These are phyloP conservation scores for Microdon myrmicae DNA, from an alignment of 2,888 invertebrate genomes.

Conservation along the genomic window DNA sequence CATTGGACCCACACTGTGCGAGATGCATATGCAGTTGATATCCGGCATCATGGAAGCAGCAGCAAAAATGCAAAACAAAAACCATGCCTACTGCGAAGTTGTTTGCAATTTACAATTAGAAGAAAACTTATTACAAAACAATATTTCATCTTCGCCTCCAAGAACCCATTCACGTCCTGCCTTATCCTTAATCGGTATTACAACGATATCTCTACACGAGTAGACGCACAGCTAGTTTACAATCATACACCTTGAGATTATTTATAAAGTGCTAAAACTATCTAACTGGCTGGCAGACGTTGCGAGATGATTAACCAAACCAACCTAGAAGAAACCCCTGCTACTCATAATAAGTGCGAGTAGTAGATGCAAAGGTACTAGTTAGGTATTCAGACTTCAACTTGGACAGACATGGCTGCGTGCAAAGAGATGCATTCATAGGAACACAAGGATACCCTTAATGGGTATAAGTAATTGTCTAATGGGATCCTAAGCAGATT, in stretches of 20 bases:
- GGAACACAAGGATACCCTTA: conserved; percentile 43
- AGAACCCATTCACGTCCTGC: not conserved
- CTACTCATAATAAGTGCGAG: no score
- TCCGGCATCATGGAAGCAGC: conserved; percentile 17
- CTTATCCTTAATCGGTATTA: conserved; percentile 6
- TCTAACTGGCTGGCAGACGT: conserved; percentile 20
- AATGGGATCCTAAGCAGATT: conserved; percentile 47
- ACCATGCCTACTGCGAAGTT: no score
- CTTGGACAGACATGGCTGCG: not conserved
- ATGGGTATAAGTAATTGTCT: conserved; percentile 51
- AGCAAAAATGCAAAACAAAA: conserved; percentile 37
- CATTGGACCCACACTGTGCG: conserved; percentile 50
- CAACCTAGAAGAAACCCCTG: no score
- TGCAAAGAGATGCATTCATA: conserved; percentile 10
- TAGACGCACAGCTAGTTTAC: not conserved
- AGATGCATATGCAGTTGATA: conserved; percentile 31
- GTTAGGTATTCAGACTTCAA: not conserved
- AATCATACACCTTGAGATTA: conserved; percentile 18
- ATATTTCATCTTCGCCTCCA: conserved; percentile 38
- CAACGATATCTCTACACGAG: conserved; percentile 4
- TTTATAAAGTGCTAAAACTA: conserved; percentile 49
- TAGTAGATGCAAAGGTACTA: no score
- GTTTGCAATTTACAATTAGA: conserved; percentile 38
- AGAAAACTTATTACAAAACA: conserved; percentile 49
- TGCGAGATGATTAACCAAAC: conserved; percentile 41